Conservation (phyloP, 2,888 invertebrate genomes). For the Torymus auratus region DNA sequence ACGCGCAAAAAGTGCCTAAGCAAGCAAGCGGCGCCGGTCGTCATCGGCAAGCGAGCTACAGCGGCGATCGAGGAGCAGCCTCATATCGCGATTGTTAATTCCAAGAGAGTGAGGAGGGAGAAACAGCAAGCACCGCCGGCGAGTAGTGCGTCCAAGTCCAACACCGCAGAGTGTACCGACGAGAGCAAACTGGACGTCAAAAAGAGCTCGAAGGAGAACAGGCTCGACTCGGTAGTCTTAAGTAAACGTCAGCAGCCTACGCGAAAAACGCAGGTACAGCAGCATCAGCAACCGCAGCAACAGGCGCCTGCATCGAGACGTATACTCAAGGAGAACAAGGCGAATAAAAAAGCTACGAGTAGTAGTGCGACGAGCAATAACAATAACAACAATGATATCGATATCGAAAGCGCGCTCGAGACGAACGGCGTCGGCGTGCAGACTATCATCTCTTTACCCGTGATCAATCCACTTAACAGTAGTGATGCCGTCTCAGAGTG, state of each 20-base stretch:
- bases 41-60: conserved; percentile 80
- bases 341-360: conserved; percentile 66
- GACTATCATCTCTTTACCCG: conserved; percentile 68
- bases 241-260: conserved; percentile 58
- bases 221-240: conserved; percentile 59
- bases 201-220: conserved; percentile 69
- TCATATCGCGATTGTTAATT: conserved; percentile 31
- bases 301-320: conserved; percentile 63
- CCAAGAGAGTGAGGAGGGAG: conserved; percentile 56
- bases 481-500: conserved; percentile 44
- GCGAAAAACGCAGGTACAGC: conserved; percentile 57
- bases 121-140: conserved; percentile 16
- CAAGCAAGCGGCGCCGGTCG: conserved; percentile 64
- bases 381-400: conserved; percentile 28
- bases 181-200: conserved; percentile 59
- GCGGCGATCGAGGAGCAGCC: conserved; percentile 59
- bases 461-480: conserved; percentile 66
- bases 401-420: conserved; percentile 13
- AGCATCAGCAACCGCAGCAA: conserved; percentile 49
- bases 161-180: conserved; percentile 51
- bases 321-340: conserved; percentile 73
- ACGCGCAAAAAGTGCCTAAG: conserved; percentile 70
- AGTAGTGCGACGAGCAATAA: conserved; percentile 5
- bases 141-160: background rate
- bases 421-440: conserved; percentile 66